These are phyloP conservation scores for Euplexia lucipara DNA, from an alignment of 2,888 invertebrate species.

Conservation along the genomic window DNA sequence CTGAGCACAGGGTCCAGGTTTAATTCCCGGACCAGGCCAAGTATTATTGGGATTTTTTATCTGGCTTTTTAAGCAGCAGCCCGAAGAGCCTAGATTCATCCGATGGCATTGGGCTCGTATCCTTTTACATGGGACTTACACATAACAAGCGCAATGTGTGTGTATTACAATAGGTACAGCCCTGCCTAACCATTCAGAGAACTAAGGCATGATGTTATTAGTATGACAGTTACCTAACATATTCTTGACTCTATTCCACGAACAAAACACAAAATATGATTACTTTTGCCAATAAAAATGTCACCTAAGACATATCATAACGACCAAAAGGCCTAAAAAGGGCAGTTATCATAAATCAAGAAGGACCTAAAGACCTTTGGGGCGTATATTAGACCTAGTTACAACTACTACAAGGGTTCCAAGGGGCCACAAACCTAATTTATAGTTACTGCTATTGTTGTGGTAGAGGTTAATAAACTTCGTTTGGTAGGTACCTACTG, in stretches of 20 bases:
- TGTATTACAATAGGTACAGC: no score
- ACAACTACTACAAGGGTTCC: constrained; percentile 25
- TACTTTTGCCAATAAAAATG: constrained; percentile 34
- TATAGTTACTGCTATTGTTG: constrained; percentile 43
- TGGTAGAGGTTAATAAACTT: constrained; percentile 45
- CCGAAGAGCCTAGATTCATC: no score
- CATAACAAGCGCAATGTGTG: no score
- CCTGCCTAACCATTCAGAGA: no score
- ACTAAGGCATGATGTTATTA: background rate
- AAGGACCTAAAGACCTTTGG: constrained; percentile 13
- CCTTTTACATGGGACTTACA: no score
- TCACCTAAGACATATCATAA: constrained; percentile 20
- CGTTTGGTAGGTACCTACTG: constrained; percentile 39
- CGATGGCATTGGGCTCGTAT: no score
- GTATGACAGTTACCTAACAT: background rate
- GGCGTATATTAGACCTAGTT: constrained; percentile 35
- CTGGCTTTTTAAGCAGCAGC: no score
- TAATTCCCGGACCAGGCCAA: no score
- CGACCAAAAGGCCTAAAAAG: constrained; percentile 19
- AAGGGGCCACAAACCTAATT: constrained; percentile 46
- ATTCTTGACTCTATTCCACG: constrained; percentile 15
- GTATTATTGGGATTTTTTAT: no score
- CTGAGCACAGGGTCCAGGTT: no score
- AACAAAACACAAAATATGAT: constrained; percentile 30
- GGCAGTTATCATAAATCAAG: constrained; percentile 43